A percentile compares a stretch with the other conserved stretches of the same genome.
Conservation (phyloP, 2,797 vertebrate species). For the Alfaro cultratus region DNA sequence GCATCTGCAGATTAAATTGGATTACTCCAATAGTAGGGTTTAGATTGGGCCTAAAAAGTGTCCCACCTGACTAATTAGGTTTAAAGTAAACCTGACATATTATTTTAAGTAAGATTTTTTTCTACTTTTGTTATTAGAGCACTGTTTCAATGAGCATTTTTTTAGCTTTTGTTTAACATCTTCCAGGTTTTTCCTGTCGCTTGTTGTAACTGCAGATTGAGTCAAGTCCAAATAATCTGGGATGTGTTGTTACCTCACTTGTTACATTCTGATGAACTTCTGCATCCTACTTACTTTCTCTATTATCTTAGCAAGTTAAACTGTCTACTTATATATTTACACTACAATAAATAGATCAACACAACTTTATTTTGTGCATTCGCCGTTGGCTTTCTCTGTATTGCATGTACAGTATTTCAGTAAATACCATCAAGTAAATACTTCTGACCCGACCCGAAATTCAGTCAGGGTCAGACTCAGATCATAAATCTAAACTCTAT, state of each 20-base stretch:
- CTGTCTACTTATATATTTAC: background rate
- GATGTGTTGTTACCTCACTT: background rate
- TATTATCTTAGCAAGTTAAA: background rate
- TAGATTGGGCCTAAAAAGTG: background rate
- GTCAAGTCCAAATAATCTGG: background rate
- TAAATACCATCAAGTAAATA: background rate
- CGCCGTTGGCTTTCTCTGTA: background rate
- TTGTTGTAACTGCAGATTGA: background rate
- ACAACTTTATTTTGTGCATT: background rate
- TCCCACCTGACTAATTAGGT: background rate
- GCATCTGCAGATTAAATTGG: background rate
- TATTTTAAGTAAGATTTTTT: background rate
- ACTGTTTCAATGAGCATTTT: background rate
- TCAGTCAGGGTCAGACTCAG: background rate
- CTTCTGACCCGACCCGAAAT: background rate
- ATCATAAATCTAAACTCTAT: background rate
- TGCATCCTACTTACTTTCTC: background rate
- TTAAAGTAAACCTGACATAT: background rate
- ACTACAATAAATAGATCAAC: background rate
- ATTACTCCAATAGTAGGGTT: background rate
- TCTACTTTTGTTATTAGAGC: background rate
- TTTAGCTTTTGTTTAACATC: background rate
- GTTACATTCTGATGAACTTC: background rate
- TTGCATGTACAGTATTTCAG: background rate
- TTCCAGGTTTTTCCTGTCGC: background rate